Evolutionary conservation across 2,797 vertebrate genomes (phyloP).

Genomic region (Okamejei kenojei): DNA sequence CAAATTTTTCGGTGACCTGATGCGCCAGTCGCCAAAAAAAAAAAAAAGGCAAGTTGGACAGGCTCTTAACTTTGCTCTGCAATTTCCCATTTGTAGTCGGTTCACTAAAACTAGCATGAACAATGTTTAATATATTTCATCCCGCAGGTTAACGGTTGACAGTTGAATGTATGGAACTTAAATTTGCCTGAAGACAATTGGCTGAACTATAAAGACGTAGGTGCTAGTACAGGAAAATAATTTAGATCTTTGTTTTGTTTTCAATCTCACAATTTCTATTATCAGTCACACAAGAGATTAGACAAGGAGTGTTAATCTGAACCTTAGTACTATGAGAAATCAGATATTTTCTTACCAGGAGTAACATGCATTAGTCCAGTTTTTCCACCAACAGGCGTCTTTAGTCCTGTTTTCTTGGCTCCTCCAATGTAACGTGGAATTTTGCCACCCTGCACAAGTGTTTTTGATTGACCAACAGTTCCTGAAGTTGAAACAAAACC

Average conservation of each 20-base stretch:
- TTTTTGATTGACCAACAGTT: neutral
- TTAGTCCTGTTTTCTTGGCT: neutral
- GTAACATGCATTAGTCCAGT: neutral
- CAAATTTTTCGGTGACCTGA: no score
- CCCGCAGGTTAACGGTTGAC: neutral
- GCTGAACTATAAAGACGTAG: neutral
- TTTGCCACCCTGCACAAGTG: neutral
- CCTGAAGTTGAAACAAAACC: neutral
- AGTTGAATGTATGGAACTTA: neutral
- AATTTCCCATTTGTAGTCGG: neutral
- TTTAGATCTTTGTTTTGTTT: neutral
- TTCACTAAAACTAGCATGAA: neutral
- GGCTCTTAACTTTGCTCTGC: neutral
- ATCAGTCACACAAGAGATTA: neutral
- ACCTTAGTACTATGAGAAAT: no score
- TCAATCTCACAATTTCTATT: neutral
- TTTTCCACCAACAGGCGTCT: neutral
- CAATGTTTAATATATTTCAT: neutral
- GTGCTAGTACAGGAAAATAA: neutral
- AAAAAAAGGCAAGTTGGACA: no score
- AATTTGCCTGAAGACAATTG: neutral
- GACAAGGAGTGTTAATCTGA: neutral
- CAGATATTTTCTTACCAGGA: conserved; percentile 26
- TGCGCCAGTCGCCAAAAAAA: no score
- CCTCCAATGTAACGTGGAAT: neutral